These are phyloP conservation scores for Tachystola acroxantha DNA, from an alignment of 2,888 invertebrate genomes.

Conservation along the genomic window DNA sequence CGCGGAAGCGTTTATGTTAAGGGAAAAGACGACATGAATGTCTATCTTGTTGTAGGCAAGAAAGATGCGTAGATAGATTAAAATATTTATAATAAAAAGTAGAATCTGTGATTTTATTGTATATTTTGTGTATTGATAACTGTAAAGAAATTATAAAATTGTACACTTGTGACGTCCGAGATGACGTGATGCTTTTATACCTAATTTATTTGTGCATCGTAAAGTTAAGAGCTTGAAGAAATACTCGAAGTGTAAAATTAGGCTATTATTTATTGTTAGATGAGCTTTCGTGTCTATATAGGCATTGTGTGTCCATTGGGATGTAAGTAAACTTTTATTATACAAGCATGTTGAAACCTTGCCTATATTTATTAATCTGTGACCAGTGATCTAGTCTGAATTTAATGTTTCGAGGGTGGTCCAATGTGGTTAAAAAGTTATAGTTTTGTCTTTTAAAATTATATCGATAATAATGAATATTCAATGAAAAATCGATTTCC, in stretches of 20 bases:
- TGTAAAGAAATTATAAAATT: slow-evolving; percentile 19
- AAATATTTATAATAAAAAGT: slow-evolving; percentile 44
- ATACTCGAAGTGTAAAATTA: slow-evolving; percentile 53
- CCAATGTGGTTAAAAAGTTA: slow-evolving; percentile 21
- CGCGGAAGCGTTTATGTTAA: slow-evolving; percentile 97
- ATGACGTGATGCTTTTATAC: slow-evolving; percentile 8
- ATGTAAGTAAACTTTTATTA: slow-evolving; percentile 24
- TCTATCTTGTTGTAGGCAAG: slow-evolving; percentile 84
- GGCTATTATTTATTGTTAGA: slow-evolving; percentile 50
- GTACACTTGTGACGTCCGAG: slow-evolving; percentile 6
- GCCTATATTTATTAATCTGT: slow-evolving; percentile 60
- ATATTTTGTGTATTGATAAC: slow-evolving; percentile 47
- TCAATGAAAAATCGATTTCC: neutral
- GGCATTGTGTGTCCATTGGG: slow-evolving; percentile 30
- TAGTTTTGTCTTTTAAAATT: no score
- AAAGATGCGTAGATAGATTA: slow-evolving; percentile 52
- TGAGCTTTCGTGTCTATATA: slow-evolving; percentile 35
- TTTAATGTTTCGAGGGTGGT: slow-evolving; percentile 37
- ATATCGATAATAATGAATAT: no score
- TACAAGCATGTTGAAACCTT: slow-evolving; percentile 45
- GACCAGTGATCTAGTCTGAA: slow-evolving; percentile 70
- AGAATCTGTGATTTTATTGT: slow-evolving; percentile 71
- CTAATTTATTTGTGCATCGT: slow-evolving; percentile 20
- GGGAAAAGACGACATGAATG: slow-evolving; percentile 97
- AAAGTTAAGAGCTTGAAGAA: slow-evolving; percentile 42